Percentiles rank a stretch among this genome's conserved stretches.
These are phyloP conservation scores for Trematomus loennbergii DNA, from an alignment of 2,113 vertebrate genomes.

Conservation along the genomic window DNA sequence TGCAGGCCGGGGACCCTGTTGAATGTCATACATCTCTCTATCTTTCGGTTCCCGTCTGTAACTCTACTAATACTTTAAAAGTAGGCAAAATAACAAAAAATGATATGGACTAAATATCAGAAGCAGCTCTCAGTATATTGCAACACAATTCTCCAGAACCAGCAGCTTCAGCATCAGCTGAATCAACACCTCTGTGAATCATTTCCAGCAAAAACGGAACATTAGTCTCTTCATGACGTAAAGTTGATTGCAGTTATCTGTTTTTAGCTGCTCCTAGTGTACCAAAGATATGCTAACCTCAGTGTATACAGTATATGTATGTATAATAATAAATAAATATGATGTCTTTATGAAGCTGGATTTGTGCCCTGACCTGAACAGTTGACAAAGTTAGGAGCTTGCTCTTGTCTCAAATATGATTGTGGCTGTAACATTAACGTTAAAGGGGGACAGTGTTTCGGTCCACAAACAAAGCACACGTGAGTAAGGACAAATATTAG, in stretches of 20 bases:
- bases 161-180: neutral
- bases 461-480: conserved; percentile 1
- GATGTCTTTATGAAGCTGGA: neutral
- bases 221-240: no score
- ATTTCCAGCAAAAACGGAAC: no score
- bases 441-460: neutral
- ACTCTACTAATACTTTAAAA: neutral
- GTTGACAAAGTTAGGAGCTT: neutral
- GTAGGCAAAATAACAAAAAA: neutral
- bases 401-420: neutral
- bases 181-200: no score
- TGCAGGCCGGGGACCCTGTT: neutral
- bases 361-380: neutral
- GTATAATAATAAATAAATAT: neutral
- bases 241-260: no score
- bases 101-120: neutral
- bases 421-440: neutral
- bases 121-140: neutral
- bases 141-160: neutral
- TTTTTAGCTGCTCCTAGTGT: no score
- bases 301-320: no score
- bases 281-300: no score
- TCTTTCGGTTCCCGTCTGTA: neutral
- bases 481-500: conserved; percentile 42
- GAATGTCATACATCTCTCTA: neutral